These are phyloP conservation scores for Takifugu bimaculatus DNA, from an alignment of 2,113 vertebrate species.

Conservation along the genomic window DNA sequence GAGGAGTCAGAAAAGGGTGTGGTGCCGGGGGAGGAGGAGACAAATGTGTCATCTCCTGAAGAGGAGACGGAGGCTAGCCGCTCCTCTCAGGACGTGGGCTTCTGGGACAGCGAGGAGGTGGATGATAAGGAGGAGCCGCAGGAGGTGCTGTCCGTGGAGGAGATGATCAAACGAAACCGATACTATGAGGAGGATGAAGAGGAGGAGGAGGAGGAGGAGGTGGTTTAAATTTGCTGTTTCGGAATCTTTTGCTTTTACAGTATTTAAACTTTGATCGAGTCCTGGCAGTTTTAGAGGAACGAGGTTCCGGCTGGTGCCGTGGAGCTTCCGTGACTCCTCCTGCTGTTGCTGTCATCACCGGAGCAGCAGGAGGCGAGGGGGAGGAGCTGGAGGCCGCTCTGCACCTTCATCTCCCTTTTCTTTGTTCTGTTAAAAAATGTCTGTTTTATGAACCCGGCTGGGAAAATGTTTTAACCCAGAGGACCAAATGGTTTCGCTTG, in stretches of 20 bases:
- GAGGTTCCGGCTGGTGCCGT: too few species aligned
- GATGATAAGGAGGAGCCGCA: constrained; percentile 45
- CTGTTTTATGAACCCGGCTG: constrained; percentile 1
- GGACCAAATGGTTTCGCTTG: constrained; percentile 50
- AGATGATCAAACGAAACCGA: constrained; percentile 93
- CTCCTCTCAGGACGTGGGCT: constrained; percentile 82
- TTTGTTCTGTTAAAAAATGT: neutral
- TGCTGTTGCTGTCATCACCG: too few species aligned
- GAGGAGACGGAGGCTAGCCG: constrained; percentile 65
- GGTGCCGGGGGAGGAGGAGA: constrained; percentile 35
- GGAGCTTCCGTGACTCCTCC: too few species aligned
- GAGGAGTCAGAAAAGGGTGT: constrained; percentile 44
- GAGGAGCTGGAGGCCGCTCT: neutral
- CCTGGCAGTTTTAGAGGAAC: too few species aligned
- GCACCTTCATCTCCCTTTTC: neutral
- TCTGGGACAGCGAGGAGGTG: constrained; percentile 83
- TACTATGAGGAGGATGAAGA: constrained; percentile 83
- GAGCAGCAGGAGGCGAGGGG: neutral
- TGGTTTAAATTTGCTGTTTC: constrained; percentile 2
- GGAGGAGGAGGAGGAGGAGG: constrained; percentile 64
- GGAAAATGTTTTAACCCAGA: constrained; percentile 36
- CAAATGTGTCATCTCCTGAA: constrained; percentile 57
- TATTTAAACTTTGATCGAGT: too few species aligned
- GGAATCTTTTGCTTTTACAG: too few species aligned
- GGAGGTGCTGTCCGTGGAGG: constrained; percentile 83